phyloP scores from a whole-genome alignment of 2,113 vertebrate species.

The Osmerus eperlanus region DNA sequence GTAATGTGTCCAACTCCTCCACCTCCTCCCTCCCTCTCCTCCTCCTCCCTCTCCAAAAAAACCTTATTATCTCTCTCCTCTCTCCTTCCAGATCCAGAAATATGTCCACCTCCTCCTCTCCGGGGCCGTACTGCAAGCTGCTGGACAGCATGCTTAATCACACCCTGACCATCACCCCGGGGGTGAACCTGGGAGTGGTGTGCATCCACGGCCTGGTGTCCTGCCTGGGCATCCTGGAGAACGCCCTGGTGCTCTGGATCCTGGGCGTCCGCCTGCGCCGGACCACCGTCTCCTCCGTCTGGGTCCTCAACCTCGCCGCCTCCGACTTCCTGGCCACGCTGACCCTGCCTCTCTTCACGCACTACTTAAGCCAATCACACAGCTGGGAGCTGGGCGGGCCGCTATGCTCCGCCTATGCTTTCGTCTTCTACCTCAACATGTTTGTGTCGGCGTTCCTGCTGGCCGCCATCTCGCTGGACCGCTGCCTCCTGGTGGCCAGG shows the following conservation, averaged over 20 bases:
- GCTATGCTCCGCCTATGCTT: constrained; percentile 80
- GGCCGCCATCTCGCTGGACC: constrained; percentile 85
- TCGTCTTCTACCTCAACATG: constrained; percentile 88
- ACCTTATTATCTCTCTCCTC: not conserved
- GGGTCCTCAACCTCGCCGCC: constrained; percentile 88
- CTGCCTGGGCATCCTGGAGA: constrained; percentile 82
- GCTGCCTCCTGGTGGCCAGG: constrained; percentile 79
- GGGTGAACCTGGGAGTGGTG: constrained; percentile 55
- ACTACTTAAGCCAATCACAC: constrained; percentile 73
- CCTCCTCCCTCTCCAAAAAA: not conserved
- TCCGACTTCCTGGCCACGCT: constrained; percentile 89
- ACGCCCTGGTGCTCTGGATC: constrained; percentile 81
- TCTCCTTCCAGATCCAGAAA: constrained; percentile 1
- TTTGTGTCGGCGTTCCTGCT: constrained; percentile 87
- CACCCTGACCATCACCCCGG: constrained; percentile 35
- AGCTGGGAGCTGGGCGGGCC: constrained; percentile 80
- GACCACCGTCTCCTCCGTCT: constrained; percentile 82
- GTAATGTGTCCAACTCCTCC: too few species aligned
- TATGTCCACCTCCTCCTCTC: constrained; percentile 30
- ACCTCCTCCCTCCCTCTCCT: not conserved
- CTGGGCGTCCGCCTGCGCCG: constrained; percentile 79
- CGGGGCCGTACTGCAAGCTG: constrained; percentile 48
- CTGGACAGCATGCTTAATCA: constrained; percentile 53
- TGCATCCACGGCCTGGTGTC: constrained; percentile 68
- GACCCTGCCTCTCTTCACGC: constrained; percentile 83